Conservation (phyloP, 2,888 invertebrate genomes). For the Caenorhabditis drosophilae region DNA sequence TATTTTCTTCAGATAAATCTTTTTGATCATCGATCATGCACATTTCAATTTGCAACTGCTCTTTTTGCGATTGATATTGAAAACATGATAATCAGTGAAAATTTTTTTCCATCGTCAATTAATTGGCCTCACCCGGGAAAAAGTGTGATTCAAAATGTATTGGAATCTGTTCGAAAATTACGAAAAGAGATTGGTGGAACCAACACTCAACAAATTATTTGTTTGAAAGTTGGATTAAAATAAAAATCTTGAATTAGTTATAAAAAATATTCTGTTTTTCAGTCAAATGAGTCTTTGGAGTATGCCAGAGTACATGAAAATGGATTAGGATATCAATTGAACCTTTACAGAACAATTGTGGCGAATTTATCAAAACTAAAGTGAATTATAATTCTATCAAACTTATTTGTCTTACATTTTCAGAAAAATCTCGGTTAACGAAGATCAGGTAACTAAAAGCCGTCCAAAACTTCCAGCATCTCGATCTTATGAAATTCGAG, state of each 20-base stretch:
- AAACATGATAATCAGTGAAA: slow-evolving; percentile 23
- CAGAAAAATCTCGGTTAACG: no score
- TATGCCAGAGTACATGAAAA: slow-evolving; percentile 40
- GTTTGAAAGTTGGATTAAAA: slow-evolving; percentile 28
- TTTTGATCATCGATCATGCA: slow-evolving; percentile 41
- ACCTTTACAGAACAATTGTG: slow-evolving; percentile 51
- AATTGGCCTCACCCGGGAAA: slow-evolving; percentile 31
- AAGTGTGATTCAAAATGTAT: slow-evolving; percentile 40
- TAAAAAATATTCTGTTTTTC: slow-evolving; percentile 2
- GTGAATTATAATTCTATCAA: no score
- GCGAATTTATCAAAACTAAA: slow-evolving; percentile 35
- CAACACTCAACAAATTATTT: slow-evolving; percentile 34
- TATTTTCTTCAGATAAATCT: slow-evolving; percentile 12
- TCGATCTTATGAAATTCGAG: slow-evolving; percentile 40
- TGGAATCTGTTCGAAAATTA: slow-evolving; percentile 31
- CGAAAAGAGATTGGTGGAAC: slow-evolving; percentile 35
- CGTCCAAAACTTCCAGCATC: slow-evolving; percentile 13
- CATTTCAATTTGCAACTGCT: slow-evolving; percentile 37
- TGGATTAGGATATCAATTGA: slow-evolving; percentile 27
- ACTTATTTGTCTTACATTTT: no score
- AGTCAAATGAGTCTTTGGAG: slow-evolving; percentile 43
- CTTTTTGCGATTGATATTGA: slow-evolving; percentile 36
- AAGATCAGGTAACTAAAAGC: not conserved
- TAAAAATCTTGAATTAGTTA: not conserved
- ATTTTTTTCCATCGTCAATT: slow-evolving; percentile 21